Base-by-base conservation (phyloP, 1,140 invertebrate species). In the Ptiloglossa arizonensis region DNA sequence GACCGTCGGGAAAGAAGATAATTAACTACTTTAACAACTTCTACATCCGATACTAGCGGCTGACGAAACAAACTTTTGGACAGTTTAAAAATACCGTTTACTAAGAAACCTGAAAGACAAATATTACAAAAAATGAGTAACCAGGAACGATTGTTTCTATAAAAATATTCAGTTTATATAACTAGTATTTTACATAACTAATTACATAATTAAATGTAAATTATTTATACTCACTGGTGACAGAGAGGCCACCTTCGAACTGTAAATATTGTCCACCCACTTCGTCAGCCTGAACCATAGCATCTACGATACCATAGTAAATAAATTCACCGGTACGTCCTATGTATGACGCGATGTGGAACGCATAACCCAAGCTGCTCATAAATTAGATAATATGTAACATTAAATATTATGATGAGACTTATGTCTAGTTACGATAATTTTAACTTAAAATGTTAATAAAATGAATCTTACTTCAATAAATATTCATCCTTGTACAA, bases 251-350 rank as follows among this genome's bases (percentile, higher is more conserved):
- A 50, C 98, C 98, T 93, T 99, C 98, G 93, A 98, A 99, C 93
- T 99, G 96, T 50, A 98, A 93, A 81, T 96, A 95, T 87, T 95
- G 95, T 13, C 96, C 96, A 93, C 99, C 96, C 29, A 98, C 96
- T 94, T 99, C 98, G 94, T 99, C 98, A 44, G 98, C 98, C 90
- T 99, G 97, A 17, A 97, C 96, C 81, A 99, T 93, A 54, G 97
- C 95, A 93, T 98, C 97, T 93, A 98, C 97, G 60, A 98, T 96
- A 60, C 96, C 94, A 72, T 97, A 95, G 71, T 95, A 94, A 46
- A 96, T 96, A 92, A 96, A 96, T 85, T 95, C 95, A 50, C 95
- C 94, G 79, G 94, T 94, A 27, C 93, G 91, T 48, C 91, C 91
- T 3, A 96, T 85, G 32, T 93, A 93, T 29, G 97, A 92, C 50